These are phyloP conservation scores for Hypomecis atomaria DNA, from an alignment of 2,888 invertebrate genomes.

Conservation along the genomic window DNA sequence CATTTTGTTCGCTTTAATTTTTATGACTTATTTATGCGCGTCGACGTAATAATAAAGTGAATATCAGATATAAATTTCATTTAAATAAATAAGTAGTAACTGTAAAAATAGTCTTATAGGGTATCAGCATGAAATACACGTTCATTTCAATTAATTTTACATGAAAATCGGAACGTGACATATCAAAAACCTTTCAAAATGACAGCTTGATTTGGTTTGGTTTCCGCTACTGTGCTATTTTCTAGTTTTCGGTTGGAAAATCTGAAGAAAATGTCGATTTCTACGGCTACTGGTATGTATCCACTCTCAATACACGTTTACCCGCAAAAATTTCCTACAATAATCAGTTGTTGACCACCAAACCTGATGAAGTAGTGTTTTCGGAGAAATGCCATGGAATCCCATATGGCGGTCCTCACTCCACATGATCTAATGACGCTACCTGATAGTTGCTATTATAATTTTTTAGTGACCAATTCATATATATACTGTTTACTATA, in stretches of 20 bases:
- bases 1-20: conserved; percentile 40
- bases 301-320: conserved; percentile 49
- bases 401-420: conserved; percentile 84
- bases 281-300: conserved; percentile 80
- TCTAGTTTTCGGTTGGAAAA: conserved; percentile 76
- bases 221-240: conserved; percentile 85
- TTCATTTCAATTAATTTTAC: conserved; percentile 13
- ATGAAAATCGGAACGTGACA: conserved; percentile 59
- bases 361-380: conserved; percentile 76
- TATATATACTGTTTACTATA: conserved; percentile 42
- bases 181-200: conserved; percentile 74
- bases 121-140: not conserved
- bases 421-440: conserved; percentile 83
- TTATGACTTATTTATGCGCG: conserved; percentile 3
- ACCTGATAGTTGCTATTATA: conserved; percentile 62
- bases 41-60: not conserved
- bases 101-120: not conserved
- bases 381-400: conserved; percentile 83
- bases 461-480: conserved; percentile 52
- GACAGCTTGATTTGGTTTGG: conserved; percentile 85
- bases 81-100: not conserved
- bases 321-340: conserved; percentile 47
- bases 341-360: conserved; percentile 61
- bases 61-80: not conserved
- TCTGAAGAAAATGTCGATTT: conserved; percentile 78